Percentiles rank a stretch among this genome's conserved stretches.
Evolutionary conservation across 1,140 invertebrate species (phyloP).

Genomic region (Euglossa dilemma): DNA sequence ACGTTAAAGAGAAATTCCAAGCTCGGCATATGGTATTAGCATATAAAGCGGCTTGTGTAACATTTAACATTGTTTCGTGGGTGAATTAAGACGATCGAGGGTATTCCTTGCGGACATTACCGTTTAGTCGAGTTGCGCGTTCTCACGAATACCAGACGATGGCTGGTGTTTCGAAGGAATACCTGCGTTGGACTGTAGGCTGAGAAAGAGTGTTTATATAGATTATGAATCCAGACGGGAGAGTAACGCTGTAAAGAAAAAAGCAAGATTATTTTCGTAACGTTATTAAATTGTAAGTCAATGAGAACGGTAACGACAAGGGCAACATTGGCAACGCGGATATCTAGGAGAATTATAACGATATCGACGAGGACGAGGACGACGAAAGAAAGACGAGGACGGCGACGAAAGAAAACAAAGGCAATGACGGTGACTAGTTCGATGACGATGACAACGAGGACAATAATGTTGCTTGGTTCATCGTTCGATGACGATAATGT

Average conservation of each 20-base stretch:
- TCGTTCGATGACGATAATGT: slow-evolving; percentile 8
- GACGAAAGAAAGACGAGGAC: too few species aligned
- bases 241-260: slow-evolving; percentile 70
- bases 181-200: slow-evolving; percentile 12
- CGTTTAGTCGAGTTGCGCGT: slow-evolving; percentile 2
- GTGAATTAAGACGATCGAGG: slow-evolving; percentile 29
- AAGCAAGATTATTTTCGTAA: slow-evolving; percentile 81
- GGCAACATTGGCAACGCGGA: neutral
- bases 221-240: slow-evolving; percentile 68
- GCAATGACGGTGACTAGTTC: too few species aligned
- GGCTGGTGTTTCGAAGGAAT: neutral
- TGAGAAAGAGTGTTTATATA: slow-evolving; percentile 58
- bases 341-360: neutral
- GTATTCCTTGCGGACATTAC: slow-evolving; percentile 4
- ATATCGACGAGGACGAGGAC: neutral
- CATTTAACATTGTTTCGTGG: slow-evolving; percentile 6
- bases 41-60: slow-evolving; percentile 20
- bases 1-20: slow-evolving; percentile 41
- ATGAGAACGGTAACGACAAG: slow-evolving; percentile 61
- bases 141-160: neutral
- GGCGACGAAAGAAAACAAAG: too few species aligned
- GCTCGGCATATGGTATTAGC: slow-evolving; percentile 17
- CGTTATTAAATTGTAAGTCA: slow-evolving; percentile 79
- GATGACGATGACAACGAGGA: neutral
- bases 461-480: neutral